These are phyloP conservation scores for Lasioglossum morio DNA, from an alignment of 2,888 invertebrate genomes.

Conservation along the genomic window DNA sequence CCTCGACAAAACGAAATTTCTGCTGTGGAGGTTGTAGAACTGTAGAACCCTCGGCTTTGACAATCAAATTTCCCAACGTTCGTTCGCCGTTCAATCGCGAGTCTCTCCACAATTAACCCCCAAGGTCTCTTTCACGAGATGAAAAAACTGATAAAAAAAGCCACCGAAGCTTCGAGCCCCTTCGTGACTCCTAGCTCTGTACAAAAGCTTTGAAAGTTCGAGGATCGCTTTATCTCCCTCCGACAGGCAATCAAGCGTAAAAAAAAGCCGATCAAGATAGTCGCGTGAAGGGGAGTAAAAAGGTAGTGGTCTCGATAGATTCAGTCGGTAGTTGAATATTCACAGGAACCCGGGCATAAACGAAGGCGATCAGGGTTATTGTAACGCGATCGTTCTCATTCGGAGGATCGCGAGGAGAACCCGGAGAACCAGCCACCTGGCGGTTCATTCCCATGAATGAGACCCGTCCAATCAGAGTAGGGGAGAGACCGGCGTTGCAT, in stretches of 20 bases:
- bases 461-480: slow-evolving; percentile 25
- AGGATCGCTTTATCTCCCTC: slow-evolving; percentile 1
- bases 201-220: neutral
- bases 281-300: neutral
- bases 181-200: neutral
- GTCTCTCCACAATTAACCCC: neutral
- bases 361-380: neutral
- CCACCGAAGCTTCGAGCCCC: neutral
- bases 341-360: neutral
- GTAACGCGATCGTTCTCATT: neutral
- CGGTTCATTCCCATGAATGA: slow-evolving; percentile 54
- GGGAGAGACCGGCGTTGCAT: neutral
- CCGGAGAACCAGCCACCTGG: slow-evolving; percentile 36
- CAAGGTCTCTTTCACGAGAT: neutral
- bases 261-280: neutral
- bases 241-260: slow-evolving; percentile 1
- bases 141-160: neutral
- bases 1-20: no score
- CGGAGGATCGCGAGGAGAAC: neutral
- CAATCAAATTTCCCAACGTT: neutral
- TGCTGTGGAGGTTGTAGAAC: neutral
- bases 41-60: neutral
- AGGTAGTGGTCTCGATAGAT: neutral
- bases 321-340: neutral
- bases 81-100: neutral